A percentile compares a stretch with the other conserved stretches of the same genome.
Conservation (phyloP, 2,113 vertebrate genomes). For the Xyliphius kryptos region DNA sequence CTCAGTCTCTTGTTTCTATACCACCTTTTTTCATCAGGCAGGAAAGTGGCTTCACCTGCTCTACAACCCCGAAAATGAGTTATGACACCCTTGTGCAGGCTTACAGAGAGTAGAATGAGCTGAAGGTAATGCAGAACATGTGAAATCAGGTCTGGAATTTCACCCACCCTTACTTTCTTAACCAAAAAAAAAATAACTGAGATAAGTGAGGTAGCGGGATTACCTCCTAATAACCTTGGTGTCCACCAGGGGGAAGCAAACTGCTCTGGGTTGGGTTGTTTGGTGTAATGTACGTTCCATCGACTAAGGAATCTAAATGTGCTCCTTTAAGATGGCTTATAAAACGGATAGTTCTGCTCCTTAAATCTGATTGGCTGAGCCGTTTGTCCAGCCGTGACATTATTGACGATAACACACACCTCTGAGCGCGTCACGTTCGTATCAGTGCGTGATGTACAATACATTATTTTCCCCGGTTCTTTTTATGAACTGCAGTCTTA, state of each 20-base stretch:
- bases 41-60: slow-evolving; percentile 33
- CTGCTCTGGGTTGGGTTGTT: too few species aligned
- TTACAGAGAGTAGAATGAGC: slow-evolving; percentile 7
- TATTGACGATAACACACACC: too few species aligned
- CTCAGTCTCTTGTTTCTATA: not conserved
- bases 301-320: too few species aligned
- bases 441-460: too few species aligned
- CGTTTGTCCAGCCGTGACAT: too few species aligned
- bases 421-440: too few species aligned
- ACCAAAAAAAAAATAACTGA: slow-evolving; percentile 27
- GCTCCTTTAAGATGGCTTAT: too few species aligned
- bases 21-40: slow-evolving; percentile 10
- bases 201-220: slow-evolving; percentile 25
- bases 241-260: not conserved
- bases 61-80: not conserved
- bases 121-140: slow-evolving; percentile 31
- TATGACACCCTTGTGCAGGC: slow-evolving; percentile 8
- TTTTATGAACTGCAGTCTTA: too few species aligned
- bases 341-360: too few species aligned
- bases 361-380: too few species aligned
- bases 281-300: too few species aligned
- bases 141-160: slow-evolving; percentile 40
- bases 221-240: not conserved
- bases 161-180: slow-evolving; percentile 7
- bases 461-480: too few species aligned